Evolutionary conservation across 2,113 vertebrate species (phyloP).

Genomic region (Theristicus caerulescens): DNA sequence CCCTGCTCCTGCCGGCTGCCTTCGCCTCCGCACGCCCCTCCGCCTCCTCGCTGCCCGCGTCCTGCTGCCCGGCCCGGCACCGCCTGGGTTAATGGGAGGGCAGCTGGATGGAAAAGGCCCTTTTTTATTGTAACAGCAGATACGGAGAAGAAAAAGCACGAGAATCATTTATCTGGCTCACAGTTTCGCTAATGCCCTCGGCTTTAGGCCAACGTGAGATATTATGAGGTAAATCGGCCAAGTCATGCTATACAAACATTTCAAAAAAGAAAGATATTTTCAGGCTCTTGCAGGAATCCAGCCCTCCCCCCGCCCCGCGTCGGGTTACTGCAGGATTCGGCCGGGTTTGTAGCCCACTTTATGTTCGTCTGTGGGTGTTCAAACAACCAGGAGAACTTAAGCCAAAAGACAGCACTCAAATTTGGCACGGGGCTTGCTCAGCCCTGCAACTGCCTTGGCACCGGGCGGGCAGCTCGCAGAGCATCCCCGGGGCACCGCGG

Average conservation of each 20-base stretch:
- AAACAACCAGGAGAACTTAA: not conserved
- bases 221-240: slow-evolving; percentile 61
- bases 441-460: accelerated
- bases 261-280: slow-evolving; percentile 53
- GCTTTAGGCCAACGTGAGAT: slow-evolving; percentile 56
- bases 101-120: not conserved
- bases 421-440: not conserved
- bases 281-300: slow-evolving; percentile 48
- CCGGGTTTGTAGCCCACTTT: not conserved
- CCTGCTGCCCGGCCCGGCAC: not conserved
- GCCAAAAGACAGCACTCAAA: not conserved
- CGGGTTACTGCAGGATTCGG: not conserved
- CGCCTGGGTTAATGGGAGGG: not conserved
- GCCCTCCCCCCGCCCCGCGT: not conserved
- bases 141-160: slow-evolving; percentile 15
- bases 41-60: accelerated
- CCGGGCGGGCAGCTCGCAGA: accelerated
- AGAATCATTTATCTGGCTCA: slow-evolving; percentile 60
- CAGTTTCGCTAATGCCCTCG: slow-evolving; percentile 50
- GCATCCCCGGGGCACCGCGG: not conserved
- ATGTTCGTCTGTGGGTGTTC: accelerated
- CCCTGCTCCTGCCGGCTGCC: not conserved
- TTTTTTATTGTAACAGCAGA: slow-evolving; percentile 27
- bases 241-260: slow-evolving; percentile 60
- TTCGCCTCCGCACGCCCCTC: not conserved